phyloP scores from a whole-genome alignment of 2,797 vertebrate species.

The Rhincodon typus region DNA sequence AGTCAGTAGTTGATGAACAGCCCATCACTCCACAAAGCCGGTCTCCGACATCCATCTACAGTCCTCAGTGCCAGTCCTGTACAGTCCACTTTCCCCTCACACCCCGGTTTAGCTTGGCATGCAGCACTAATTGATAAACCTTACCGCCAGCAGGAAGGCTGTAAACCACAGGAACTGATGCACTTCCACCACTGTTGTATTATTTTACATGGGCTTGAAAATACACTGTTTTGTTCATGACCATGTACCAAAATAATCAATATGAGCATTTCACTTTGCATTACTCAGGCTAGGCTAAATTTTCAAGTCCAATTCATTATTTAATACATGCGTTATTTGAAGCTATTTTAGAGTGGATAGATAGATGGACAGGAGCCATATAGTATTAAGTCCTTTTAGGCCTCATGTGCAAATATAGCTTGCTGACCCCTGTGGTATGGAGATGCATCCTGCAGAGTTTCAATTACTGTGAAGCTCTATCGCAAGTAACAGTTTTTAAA shows the following conservation, averaged over 20 bases:
- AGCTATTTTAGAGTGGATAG: conserved; percentile 7
- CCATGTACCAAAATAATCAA: not conserved
- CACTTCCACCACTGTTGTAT: not conserved
- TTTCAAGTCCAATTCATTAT: conserved; percentile 32
- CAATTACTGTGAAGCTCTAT: not conserved
- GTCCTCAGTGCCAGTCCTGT: not conserved
- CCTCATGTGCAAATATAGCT: not conserved
- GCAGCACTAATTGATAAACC: not conserved
- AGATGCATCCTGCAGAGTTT: not conserved
- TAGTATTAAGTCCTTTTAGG: conserved; percentile 27
- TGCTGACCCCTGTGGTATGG: conserved; percentile 11
- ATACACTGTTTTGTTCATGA: not conserved
- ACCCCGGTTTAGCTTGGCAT: not conserved
- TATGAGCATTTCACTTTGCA: conserved; percentile 24
- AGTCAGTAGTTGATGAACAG: not conserved
- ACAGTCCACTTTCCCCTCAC: not conserved
- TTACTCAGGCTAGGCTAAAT: conserved; percentile 32
- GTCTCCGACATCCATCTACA: not conserved
- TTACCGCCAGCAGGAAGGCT: not conserved
- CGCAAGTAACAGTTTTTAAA: not conserved
- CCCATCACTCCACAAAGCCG: not conserved
- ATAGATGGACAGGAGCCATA: conserved; percentile 24
- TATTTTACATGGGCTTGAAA: not conserved
- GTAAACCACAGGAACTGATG: not conserved
- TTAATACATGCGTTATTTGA: conserved; percentile 30